These are phyloP conservation scores for Drosophila serrata DNA, from an alignment of 1,140 invertebrate species.

Conservation along the genomic window DNA sequence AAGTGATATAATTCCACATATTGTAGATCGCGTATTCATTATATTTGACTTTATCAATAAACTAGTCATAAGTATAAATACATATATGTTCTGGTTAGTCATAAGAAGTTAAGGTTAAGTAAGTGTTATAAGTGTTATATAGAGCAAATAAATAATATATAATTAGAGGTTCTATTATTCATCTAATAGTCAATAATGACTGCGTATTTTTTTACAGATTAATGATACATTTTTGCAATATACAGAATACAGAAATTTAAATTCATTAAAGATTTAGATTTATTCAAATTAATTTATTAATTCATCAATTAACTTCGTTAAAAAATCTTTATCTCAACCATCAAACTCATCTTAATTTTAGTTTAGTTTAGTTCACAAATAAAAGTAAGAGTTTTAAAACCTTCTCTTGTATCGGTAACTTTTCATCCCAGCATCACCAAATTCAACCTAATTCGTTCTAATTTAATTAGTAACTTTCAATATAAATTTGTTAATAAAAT, in stretches of 20 bases:
- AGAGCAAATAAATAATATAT: not conserved
- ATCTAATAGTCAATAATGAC: not conserved
- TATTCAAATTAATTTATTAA: not conserved
- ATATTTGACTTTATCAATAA: not conserved
- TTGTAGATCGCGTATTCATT: not conserved
- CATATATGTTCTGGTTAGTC: not conserved
- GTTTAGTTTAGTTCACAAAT: too few relatives aligned
- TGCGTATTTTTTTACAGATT: not conserved
- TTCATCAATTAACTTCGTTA: not conserved
- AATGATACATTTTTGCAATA: too few relatives aligned
- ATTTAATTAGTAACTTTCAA: not conserved
- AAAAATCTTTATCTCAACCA: not conserved
- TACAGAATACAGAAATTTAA: not conserved
- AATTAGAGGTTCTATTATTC: not conserved
- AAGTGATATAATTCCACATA: not conserved
- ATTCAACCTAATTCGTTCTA: conserved; percentile 10
- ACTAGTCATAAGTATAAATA: not conserved
- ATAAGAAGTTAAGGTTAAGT: not conserved
- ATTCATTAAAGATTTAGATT: not conserved
- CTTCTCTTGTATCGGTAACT: not conserved
- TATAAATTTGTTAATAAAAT: conserved; percentile 9
- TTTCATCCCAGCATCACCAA: not conserved
- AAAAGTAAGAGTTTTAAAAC: not conserved
- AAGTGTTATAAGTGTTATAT: not conserved
- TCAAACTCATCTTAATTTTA: not conserved